Base-by-base conservation (phyloP, 1,140 invertebrate species). In the Scylla paramamosain region DNA sequence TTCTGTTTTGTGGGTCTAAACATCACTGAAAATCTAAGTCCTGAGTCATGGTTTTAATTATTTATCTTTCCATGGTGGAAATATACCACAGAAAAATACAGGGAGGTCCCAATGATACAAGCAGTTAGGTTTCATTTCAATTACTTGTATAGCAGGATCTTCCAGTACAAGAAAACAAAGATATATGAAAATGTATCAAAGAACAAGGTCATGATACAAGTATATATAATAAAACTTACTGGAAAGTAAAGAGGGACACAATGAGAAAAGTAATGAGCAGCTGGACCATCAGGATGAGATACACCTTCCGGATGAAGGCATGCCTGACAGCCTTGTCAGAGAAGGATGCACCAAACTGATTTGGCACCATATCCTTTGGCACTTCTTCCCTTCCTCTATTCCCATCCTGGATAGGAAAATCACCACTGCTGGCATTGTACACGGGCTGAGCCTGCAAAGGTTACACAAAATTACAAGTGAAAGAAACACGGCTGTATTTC, bases 271-370 rank as follows among this genome's bases (percentile, higher is more conserved):
- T 97, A 84, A 97, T 96, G 8, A 96, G 46, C 39, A 97, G 96
- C 96, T 97, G 97, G n/a, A 96, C 93, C 94, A 96, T 96, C 28
- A 97, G 96, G 91, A 97, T 97, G 3, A 96, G 96, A 96, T 97
- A 97, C 7, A 97, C 97, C 96, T 97, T 97, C 31, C 97, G 96
- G 45, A 97, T 97, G 96, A 97, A 97, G 7, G 94, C 96, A 52
- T 95, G 96, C 16, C 96, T 89, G 10, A 96, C 92, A 31, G 94
- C 95, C 77, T 96, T 96, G 28, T 95, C 94, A 48, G 93, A 95
- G 91, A 96, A 96, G 8, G 95, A 92, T 25, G n/a, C 90, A 29
- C 93, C 95, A 83, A 96, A 95, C 67, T 93, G 92, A 86, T 93
- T 95, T 46, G 93, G 93, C n/a, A 95, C 91, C 16, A 94, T n/a